Base-by-base conservation (phyloP, 2,888 invertebrate genomes). In the Parnassius orleans region DNA sequence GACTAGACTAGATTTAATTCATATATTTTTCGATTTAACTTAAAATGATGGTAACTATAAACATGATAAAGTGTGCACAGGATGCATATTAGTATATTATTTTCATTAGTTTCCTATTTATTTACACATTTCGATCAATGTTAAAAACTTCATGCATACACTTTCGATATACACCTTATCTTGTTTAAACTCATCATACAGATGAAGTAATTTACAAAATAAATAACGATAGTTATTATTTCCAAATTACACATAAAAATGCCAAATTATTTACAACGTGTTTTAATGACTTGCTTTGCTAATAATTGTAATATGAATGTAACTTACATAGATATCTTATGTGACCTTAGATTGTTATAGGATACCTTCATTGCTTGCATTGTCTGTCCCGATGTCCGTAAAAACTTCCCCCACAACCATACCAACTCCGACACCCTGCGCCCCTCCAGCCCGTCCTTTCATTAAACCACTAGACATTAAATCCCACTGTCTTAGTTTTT, bases 401-500 rank as follows among this genome's bases (percentile, higher is more conserved):
- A 81, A 78, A 77, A 81, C 79, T 70, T 82, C 84, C 70, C 82
- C 81, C 74, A 76, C 73, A 74, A 81, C 84, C 78, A 72, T 78
- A 78, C 81, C 79, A 73, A 77, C 78, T 71, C 81, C 84, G 70
- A 70, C 71, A 71, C 86, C 84, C 82, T 86, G 84, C 85, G 86
- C 87, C 76, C 85, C 81, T 72, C 84, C 84, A 73, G 72, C 73
- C 66, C 80, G 83, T 69, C 80, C 81, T 74, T 89, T 94, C 93
- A 94, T 93, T 72, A 95, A 91, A 69, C 94, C 96, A 92, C 96
- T 96, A 65, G 97, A 97, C 94, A 97, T 94, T 75, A 96, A 93
- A 88, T 97, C 97, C 97, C 97, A 97, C 79, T 97, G 97, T 59
- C 97, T 93, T 72, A 97, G 93, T 72, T 95, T 96, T 88, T 97